A percentile compares a stretch with the other conserved stretches of the same genome.
Conservation (phyloP, 1,140 invertebrate genomes). For the Eubasilissa regina region DNA sequence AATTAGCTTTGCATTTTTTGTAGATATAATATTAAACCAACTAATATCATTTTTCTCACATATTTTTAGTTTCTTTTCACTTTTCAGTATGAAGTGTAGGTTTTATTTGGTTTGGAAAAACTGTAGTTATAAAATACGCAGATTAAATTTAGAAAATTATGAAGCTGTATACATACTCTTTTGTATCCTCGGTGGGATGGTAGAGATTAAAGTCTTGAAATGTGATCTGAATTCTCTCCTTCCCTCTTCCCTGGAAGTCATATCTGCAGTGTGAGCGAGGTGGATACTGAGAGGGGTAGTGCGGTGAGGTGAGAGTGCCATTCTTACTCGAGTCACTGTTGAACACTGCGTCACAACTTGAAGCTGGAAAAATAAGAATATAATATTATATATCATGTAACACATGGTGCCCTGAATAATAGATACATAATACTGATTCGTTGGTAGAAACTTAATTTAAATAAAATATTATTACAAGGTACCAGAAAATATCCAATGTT, state of each 20-base stretch:
- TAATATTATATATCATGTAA: neutral
- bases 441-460: no score
- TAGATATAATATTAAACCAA: no score
- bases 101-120: no score
- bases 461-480: no score
- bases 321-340: conserved; percentile 86
- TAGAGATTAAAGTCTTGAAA: conserved; percentile 83
- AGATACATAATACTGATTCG: no score
- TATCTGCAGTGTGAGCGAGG: conserved; percentile 84
- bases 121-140: no score
- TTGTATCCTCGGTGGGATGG: conserved; percentile 72
- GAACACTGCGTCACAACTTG: conserved; percentile 83
- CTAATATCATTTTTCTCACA: no score
- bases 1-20: no score
- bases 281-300: conserved; percentile 83
- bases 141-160: no score
- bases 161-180: conserved; percentile 73
- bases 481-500: no score
- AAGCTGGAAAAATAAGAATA: conserved; percentile 77
- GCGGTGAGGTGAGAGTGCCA: conserved; percentile 85
- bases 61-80: no score
- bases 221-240: conserved; percentile 83
- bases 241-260: conserved; percentile 87
- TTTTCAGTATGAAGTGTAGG: no score
- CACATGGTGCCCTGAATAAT: neutral